Conservation (phyloP, 1,140 invertebrate species). For the Apis laboriosa region DNA sequence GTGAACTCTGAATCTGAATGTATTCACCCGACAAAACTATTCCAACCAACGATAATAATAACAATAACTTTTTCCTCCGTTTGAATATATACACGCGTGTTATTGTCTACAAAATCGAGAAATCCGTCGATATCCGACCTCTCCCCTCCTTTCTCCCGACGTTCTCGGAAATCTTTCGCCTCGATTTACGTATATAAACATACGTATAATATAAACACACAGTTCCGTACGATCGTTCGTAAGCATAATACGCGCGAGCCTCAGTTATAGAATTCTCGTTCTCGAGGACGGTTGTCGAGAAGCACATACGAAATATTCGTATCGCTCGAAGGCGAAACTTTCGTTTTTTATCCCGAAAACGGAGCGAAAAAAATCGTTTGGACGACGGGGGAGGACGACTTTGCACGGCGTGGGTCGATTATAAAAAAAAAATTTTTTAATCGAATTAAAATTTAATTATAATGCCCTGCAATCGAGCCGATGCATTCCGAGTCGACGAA, state of each 20-base stretch:
- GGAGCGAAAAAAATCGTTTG: not conserved
- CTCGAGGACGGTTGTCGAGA: not conserved
- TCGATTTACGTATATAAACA: not conserved
- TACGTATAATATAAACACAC: not conserved
- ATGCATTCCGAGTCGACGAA: not conserved
- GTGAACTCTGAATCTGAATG: not conserved
- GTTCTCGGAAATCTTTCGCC: not conserved
- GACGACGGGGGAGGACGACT: too few species aligned
- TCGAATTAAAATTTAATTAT: conserved; percentile 2
- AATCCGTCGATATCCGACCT: not conserved
- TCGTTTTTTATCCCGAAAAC: not conserved
- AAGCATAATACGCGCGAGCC: not conserved
- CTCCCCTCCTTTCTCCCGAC: not conserved
- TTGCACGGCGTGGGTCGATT: not conserved
- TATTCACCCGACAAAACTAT: not conserved
- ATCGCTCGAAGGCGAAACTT: not conserved
- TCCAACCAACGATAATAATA: not conserved
- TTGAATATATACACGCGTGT: not conserved
- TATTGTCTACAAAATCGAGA: not conserved
- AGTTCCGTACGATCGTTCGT: not conserved
- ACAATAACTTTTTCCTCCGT: not conserved
- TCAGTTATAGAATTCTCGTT: not conserved
- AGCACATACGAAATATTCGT: not conserved
- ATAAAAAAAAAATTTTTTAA: not conserved
- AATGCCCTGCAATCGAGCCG: not conserved